These are phyloP conservation scores for Pachydiplax longipennis DNA, from an alignment of 2,888 invertebrate genomes.

Conservation along the genomic window DNA sequence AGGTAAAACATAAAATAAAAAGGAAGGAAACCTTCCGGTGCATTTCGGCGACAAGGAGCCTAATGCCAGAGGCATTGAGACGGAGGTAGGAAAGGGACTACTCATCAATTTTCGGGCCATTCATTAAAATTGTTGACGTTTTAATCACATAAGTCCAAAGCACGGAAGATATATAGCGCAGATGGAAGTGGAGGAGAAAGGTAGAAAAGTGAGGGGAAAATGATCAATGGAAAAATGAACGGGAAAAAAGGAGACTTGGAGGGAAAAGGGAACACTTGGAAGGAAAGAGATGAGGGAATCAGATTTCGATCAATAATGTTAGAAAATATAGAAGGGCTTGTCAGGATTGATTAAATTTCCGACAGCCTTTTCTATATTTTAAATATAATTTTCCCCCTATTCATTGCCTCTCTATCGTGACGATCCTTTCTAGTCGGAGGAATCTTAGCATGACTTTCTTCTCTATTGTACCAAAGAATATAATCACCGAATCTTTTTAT, in stretches of 20 bases:
- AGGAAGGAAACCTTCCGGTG: background rate
- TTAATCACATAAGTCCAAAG: constrained; percentile 32
- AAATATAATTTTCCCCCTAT: too few relatives aligned
- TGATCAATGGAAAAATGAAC: background rate
- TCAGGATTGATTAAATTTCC: too few relatives aligned
- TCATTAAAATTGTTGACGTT: constrained; percentile 43
- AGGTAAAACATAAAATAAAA: background rate
- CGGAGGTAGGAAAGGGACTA: background rate
- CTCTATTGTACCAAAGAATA: too few relatives aligned
- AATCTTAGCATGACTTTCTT: too few relatives aligned
- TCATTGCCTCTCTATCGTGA: too few relatives aligned
- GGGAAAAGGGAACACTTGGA: background rate
- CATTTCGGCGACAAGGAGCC: background rate
- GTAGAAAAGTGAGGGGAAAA: background rate
- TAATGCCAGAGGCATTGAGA: background rate
- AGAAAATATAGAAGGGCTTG: background rate
- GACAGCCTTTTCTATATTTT: too few relatives aligned
- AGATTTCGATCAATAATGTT: background rate
- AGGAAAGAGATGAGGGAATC: background rate
- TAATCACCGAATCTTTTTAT: too few relatives aligned
- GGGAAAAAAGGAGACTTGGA: background rate
- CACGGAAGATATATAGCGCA: background rate
- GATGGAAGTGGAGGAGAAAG: background rate
- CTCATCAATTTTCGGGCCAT: constrained; percentile 40
- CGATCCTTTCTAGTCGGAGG: too few relatives aligned